phyloP scores from a whole-genome alignment of 2,797 vertebrate genomes.

The Neosilurus mollespiculum region DNA sequence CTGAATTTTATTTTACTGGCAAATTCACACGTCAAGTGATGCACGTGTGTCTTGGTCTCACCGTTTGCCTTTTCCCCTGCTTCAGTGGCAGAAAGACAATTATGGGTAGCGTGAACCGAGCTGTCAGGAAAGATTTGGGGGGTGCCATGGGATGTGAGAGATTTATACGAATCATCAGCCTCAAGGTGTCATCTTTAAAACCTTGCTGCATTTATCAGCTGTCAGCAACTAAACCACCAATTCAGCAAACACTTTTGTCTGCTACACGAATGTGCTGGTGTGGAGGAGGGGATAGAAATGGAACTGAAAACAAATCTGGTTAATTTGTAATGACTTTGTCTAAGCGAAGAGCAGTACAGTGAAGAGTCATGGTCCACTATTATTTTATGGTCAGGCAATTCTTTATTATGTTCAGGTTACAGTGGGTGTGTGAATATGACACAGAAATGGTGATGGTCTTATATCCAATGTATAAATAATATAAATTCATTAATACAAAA shows the following conservation, averaged over 20 bases:
- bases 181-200: constrained; percentile 73
- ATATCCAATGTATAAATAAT: constrained; percentile 73
- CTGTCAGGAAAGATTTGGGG: constrained; percentile 69
- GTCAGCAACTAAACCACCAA: constrained; percentile 75
- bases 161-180: constrained; percentile 58
- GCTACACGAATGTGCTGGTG: constrained; percentile 57
- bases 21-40: constrained; percentile 68
- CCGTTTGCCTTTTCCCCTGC: constrained; percentile 38
- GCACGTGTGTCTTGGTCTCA: constrained; percentile 62
- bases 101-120: constrained; percentile 61
- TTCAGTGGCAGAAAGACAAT: constrained; percentile 62
- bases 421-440: constrained; percentile 56
- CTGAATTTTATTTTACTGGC: constrained; percentile 58
- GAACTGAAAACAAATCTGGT: constrained; percentile 52
- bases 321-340: constrained; percentile 61
- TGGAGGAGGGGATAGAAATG: constrained; percentile 46
- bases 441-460: constrained; percentile 53
- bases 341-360: constrained; percentile 30
- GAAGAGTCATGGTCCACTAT: constrained; percentile 62
- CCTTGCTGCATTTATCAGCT: constrained; percentile 71
- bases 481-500: constrained; percentile 64
- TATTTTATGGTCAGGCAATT: constrained; percentile 57
- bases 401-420: constrained; percentile 65
- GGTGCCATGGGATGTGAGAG: constrained; percentile 57
- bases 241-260: constrained; percentile 72